Evolutionary conservation across 2,888 invertebrate genomes (phyloP).

Genomic region (Pelosia muscerda): DNA sequence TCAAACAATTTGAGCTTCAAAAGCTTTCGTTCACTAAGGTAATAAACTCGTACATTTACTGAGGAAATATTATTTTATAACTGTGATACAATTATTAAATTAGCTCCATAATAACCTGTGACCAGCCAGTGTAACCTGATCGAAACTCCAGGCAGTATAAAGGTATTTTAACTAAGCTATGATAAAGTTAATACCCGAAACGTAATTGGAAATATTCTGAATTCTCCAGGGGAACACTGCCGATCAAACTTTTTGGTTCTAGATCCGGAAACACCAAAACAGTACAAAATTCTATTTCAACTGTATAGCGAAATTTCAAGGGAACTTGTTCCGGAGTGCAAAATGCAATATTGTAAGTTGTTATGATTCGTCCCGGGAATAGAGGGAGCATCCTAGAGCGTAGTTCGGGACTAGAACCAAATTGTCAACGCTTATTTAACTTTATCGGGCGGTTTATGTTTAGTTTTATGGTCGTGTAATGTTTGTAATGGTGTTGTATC

Average conservation of each 20-base stretch:
- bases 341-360: slow-evolving; percentile 58
- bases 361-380: slow-evolving; percentile 55
- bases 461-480: slow-evolving; percentile 40
- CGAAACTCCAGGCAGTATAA: not conserved
- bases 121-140: not conserved
- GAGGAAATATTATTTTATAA: not conserved
- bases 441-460: slow-evolving; percentile 40
- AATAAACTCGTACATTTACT: not conserved
- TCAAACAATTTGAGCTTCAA: not conserved
- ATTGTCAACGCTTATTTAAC: slow-evolving; percentile 50
- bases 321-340: slow-evolving; percentile 50
- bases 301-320: slow-evolving; percentile 36
- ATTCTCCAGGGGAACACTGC: slow-evolving; percentile 9
- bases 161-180: not conserved
- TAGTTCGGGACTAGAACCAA: slow-evolving; percentile 36
- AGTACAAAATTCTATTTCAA: slow-evolving; percentile 43
- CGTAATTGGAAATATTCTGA: slow-evolving; percentile 7
- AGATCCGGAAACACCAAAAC: slow-evolving; percentile 41
- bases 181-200: not conserved
- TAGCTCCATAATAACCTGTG: not conserved
- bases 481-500: slow-evolving; percentile 16
- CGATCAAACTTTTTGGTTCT: slow-evolving; percentile 20
- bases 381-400: slow-evolving; percentile 24
- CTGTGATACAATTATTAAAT: not conserved
- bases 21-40: not conserved